Conservation (phyloP, 2,888 invertebrate genomes). For the Scelioninae gen. 2 region DNA sequence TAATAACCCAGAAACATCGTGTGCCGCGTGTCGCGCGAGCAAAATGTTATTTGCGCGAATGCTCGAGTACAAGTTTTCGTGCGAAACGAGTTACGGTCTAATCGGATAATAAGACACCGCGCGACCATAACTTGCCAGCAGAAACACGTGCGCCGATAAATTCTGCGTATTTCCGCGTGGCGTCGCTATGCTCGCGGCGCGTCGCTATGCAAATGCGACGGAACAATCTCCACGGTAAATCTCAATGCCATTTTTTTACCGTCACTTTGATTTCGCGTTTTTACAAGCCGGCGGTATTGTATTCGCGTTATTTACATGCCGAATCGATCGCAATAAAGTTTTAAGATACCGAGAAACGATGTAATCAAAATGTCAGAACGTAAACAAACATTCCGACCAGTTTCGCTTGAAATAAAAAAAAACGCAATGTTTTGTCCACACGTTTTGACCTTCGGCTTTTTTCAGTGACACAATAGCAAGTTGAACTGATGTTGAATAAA, state of each 20-base stretch:
- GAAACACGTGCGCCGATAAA: constrained; percentile 34
- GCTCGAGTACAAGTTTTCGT: constrained; percentile 32
- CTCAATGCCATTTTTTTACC: neutral
- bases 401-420: no score
- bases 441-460: no score
- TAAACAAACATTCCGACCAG: no score
- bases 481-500: no score
- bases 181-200: constrained; percentile 7
- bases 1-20: constrained; percentile 7
- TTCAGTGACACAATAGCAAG: no score
- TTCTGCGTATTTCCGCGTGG: constrained; percentile 25
- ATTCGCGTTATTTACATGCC: no score
- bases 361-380: no score
- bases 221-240: constrained; percentile 22
- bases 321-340: no score
- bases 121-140: constrained; percentile 16
- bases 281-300: no score
- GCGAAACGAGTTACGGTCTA: constrained; percentile 48
- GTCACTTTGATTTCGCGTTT: neutral
- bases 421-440: no score
- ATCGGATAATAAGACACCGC: constrained; percentile 46
- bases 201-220: constrained; percentile 21
- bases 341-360: no score
- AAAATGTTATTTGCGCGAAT: constrained; percentile 26
- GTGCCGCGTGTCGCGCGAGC: neutral